A percentile compares a stretch with the other conserved stretches of the same genome.
Conservation (phyloP, 2,113 vertebrate species). For the Carassius carassius region DNA sequence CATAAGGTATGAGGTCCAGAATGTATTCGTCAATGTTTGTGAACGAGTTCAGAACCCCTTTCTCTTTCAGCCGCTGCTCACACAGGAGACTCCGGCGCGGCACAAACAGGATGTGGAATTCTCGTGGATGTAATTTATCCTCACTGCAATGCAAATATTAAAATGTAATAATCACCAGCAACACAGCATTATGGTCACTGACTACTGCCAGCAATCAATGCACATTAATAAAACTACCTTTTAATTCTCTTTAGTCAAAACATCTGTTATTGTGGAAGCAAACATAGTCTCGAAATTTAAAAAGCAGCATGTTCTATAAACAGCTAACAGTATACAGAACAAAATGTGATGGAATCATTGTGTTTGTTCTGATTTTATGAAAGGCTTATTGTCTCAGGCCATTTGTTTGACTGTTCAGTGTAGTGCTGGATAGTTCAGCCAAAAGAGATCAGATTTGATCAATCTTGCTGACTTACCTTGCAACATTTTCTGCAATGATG, state of each 20-base stretch:
- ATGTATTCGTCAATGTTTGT: slow-evolving; percentile 92
- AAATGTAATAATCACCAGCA: background rate
- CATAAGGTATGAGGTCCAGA: slow-evolving; percentile 93
- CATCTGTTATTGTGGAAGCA: background rate
- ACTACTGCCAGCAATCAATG: background rate
- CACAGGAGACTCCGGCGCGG: slow-evolving; percentile 92
- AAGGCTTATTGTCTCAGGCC: background rate
- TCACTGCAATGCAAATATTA: slow-evolving; percentile 74
- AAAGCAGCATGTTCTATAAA: background rate
- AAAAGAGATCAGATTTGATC: background rate
- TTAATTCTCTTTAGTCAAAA: background rate
- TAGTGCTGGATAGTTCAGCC: background rate
- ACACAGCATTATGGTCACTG: background rate
- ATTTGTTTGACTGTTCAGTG: background rate
- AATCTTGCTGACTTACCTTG: slow-evolving; percentile 74
- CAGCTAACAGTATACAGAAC: background rate
- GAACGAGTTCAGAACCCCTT: slow-evolving; percentile 88
- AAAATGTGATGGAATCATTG: background rate
- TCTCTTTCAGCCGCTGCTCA: slow-evolving; percentile 93
- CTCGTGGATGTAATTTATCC: slow-evolving; percentile 84
- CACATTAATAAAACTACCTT: background rate
- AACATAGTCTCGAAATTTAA: background rate
- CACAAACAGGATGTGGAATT: slow-evolving; percentile 96
- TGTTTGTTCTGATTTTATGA: background rate
- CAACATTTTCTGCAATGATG: slow-evolving; percentile 92